Evolutionary conservation across 2,113 vertebrate genomes (phyloP).

Genomic region (Cephalopholis sonnerati): DNA sequence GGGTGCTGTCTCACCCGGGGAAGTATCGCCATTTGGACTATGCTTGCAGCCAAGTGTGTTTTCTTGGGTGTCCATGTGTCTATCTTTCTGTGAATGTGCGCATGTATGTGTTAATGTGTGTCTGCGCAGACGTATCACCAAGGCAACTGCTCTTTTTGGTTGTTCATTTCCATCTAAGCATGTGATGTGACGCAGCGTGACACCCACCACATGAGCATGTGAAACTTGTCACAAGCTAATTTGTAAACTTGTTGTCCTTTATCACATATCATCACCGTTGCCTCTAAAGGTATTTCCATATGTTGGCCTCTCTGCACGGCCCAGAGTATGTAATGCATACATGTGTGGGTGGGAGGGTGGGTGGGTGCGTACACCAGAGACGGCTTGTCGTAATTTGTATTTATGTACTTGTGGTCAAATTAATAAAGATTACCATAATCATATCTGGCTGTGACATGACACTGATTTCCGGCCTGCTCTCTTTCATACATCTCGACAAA

Average conservation of each 20-base stretch:
- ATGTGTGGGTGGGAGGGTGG: conserved; percentile 23
- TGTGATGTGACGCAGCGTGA: conserved; percentile 54
- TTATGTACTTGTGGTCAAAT: conserved; percentile 65
- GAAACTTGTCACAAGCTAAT: conserved; percentile 38
- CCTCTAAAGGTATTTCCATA: conserved; percentile 53
- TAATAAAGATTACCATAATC: conserved; percentile 69
- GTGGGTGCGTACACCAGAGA: conserved; percentile 31
- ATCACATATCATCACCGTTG: conserved; percentile 34
- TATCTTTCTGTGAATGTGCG: conserved; percentile 36
- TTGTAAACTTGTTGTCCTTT: conserved; percentile 53
- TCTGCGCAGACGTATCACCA: conserved; percentile 55
- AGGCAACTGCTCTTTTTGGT: conserved; percentile 69
- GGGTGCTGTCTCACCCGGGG: conserved; percentile 67
- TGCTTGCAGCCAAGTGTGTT: conserved; percentile 56
- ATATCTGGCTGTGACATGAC: conserved; percentile 67
- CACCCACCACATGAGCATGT: conserved; percentile 50
- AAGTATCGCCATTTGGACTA: conserved; percentile 68
- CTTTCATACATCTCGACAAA: conserved; percentile 43
- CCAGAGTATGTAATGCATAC: not conserved
- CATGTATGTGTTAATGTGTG: conserved; percentile 45
- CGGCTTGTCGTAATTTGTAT: conserved; percentile 44
- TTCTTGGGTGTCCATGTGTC: conserved; percentile 34
- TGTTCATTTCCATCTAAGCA: conserved; percentile 33
- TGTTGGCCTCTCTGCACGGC: not conserved
- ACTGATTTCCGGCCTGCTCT: conserved; percentile 45